Evolutionary conservation across 2,888 invertebrate genomes (phyloP), one percentile per base, ranked within the genome.

Genomic region (Ischnura elegans): DNA sequence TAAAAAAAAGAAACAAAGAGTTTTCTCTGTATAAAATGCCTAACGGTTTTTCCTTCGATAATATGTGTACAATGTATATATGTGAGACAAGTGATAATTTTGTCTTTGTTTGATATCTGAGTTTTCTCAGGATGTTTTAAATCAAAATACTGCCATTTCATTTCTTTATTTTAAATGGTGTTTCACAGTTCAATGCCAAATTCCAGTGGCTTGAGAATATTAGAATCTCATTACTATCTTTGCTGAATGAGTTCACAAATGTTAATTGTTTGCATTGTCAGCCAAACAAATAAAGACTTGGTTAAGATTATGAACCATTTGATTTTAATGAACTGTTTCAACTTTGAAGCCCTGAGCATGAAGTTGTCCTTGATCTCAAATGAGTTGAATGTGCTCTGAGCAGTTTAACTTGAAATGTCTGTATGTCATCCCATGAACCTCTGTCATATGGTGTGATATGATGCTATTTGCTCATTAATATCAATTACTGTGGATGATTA

Each of bases 391-490:
- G 42, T 61, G 90, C 90, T 90, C 43, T 55, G 25, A 61, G 90
- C 90, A 90, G 61, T 61, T 90, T 13, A 21, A 55, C 90, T 61
- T 61, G 43, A 66, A 90, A n/a, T 90, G 25, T 61, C 61, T 90
- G 90, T 90, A 90, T 43, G n/a, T 90, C 61, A 90, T 90, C 61
- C 90, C 90, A 90, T 90, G 90, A 66, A 45, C 61, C 61, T 90
- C 61, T 90, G 61, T 90, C 90, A 90, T 90, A 90, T 90, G 90
- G 90, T 90, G 90, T 90, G 90, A 90, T 90, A 90, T 90, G 90
- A 90, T 90, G 90, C 90, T 90, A 61, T 90, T 90, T 90, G 90
- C 90, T 90, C 90, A 90, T 90, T 61, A 90, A 90, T 90, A 90
- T 90, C 90, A 90, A 90, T 61, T 90, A 90, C 66, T 90, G 61